phyloP scores from a whole-genome alignment of 2,113 vertebrate species.

The Eudorcas thomsonii region DNA sequence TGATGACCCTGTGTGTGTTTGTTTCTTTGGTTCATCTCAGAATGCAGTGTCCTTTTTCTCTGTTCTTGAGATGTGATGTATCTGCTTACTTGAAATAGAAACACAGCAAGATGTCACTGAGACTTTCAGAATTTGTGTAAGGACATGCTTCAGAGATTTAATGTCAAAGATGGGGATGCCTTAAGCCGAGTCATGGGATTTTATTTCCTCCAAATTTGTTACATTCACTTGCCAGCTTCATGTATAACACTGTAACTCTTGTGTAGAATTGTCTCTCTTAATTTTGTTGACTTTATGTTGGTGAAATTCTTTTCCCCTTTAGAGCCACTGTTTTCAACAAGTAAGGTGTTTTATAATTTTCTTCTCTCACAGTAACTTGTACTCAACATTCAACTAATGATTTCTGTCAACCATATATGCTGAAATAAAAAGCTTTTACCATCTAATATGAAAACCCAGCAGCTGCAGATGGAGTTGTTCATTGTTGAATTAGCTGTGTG shows the following conservation, averaged over 20 bases:
- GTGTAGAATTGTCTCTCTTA: slow-evolving; percentile 16
- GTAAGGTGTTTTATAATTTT: background rate
- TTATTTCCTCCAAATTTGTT: slow-evolving; percentile 28
- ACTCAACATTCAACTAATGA: background rate
- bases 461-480: background rate
- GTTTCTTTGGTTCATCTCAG: slow-evolving; percentile 8
- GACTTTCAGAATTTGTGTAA: slow-evolving; percentile 24
- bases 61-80: background rate
- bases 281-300: slow-evolving; percentile 11
- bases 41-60: background rate
- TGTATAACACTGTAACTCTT: background rate
- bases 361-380: background rate
- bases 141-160: background rate
- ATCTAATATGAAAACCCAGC: background rate
- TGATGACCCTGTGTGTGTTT: background rate
- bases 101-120: background rate
- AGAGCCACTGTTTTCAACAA: background rate
- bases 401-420: background rate
- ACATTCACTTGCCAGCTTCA: slow-evolving; percentile 6
- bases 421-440: slow-evolving; percentile 6
- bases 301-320: background rate
- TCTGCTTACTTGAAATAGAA: background rate
- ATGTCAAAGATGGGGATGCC: background rate
- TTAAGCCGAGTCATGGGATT: background rate
- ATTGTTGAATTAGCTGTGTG: background rate